Evolutionary conservation across 2,113 vertebrate genomes (phyloP), one percentile per base, ranked within the genome.

Genomic region (Pollimyrus isidori): DNA sequence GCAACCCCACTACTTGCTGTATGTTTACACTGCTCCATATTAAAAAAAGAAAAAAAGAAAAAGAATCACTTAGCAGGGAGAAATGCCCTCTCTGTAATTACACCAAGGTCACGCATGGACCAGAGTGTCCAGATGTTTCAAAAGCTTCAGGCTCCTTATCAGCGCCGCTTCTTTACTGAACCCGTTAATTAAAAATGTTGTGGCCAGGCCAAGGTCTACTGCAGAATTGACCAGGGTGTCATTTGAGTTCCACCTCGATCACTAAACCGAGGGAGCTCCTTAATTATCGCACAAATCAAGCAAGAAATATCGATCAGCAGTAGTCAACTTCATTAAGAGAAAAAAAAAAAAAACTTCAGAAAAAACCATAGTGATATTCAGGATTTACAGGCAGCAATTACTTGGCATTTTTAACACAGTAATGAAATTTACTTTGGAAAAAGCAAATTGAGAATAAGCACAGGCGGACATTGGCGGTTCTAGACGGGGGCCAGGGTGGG

Each of bases 271-370:
- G 46, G 21, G 30, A 80, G n/a, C 52, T 83, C 48, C 53, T 19
- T 89, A 84, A 89, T 89, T 84, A 89, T 50, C 45, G 53, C 88
- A 62, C 76, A 62, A n/a, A 58, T 13, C 30, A 89, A 89, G 56
- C 52, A 26, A 62, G 52, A 84, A 85, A 83, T 82, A 89, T 82
- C 3, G 88, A 89, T 62, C 76, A 62, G 48, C 50, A 45, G 13
- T 9, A 80, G 48, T 58, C 48, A 42, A 52, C 45, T 56, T 48
- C 48, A 19, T 88, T 88, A 69, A 56, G 69, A 35, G 39, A 19
- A 35, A 26, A 23, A 30, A 35, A 26, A 23, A 30, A 30, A 53
- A 49, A 23, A 19, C 9, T 17, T 15, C n/a, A 21, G 26, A 30
- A 86, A 35, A 87, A 53, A 17, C 13, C 50, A 53, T 5, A 17